Conservation (phyloP, 30 jellyfish, hydroid and myxozoan genomes). For the Clytia hemisphaerica region DNA sequence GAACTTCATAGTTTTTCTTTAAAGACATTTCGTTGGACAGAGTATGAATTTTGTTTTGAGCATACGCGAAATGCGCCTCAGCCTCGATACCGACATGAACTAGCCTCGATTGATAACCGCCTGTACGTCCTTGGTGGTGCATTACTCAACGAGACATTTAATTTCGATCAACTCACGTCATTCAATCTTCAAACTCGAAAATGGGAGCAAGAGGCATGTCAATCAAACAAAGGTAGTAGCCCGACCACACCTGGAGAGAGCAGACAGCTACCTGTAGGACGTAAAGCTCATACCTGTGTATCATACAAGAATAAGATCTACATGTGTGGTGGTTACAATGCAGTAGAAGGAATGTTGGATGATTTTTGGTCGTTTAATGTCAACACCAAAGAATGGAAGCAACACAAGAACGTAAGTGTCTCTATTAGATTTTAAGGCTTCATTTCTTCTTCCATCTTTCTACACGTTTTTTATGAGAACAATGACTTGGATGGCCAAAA, state of each 20-base stretch:
- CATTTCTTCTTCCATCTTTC: too few relatives aligned
- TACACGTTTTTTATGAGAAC: too few relatives aligned
- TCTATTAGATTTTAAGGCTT: too few relatives aligned
- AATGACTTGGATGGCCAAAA: too few relatives aligned
- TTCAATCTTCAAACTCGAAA: slow-evolving; percentile 23
- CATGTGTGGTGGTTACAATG: slow-evolving; percentile 62
- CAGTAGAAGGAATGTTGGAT: not conserved
- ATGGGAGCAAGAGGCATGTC: slow-evolving; percentile 38
- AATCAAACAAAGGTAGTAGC: slow-evolving; percentile 2
- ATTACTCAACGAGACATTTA: slow-evolving; percentile 2
- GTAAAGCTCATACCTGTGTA: slow-evolving; percentile 68
- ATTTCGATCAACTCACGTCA: slow-evolving; percentile 30
- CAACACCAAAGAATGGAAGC: slow-evolving; percentile 38
- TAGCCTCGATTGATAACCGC: slow-evolving; percentile 15
- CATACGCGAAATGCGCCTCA: slow-evolving; percentile 24
- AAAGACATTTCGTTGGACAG: slow-evolving; percentile 27
- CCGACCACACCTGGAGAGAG: not conserved
- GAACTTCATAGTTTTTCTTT: slow-evolving; percentile 56
- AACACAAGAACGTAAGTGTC: slow-evolving; percentile 36
- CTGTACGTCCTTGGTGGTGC: slow-evolving; percentile 73
- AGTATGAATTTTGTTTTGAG: not conserved
- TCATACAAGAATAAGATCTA: slow-evolving; percentile 37
- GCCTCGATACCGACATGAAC: slow-evolving; percentile 73
- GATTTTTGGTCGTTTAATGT: slow-evolving; percentile 61
- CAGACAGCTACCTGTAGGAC: slow-evolving; percentile 41